These are phyloP conservation scores for Pipra filicauda DNA, from an alignment of 2,113 vertebrate species.

Conservation along the genomic window DNA sequence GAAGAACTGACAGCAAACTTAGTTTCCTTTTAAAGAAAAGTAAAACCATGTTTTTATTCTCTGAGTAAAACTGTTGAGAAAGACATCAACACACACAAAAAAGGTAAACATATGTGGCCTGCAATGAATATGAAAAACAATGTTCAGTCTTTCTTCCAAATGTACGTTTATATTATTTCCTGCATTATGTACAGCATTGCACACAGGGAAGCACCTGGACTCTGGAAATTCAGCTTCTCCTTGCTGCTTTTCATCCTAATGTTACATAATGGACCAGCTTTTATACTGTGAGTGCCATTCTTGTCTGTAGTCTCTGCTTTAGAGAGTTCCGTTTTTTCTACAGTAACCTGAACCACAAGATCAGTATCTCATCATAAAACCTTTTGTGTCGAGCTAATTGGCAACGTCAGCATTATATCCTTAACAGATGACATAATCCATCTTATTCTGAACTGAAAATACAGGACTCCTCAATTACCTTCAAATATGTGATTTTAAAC, in stretches of 20 bases:
- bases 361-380: not conserved
- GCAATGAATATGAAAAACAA: not conserved
- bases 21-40: not conserved
- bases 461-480: not conserved
- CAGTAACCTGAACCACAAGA: not conserved
- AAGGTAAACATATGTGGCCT: not conserved
- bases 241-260: not conserved
- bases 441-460: not conserved
- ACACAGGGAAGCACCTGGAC: not conserved
- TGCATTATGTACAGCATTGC: not conserved
- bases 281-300: not conserved
- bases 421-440: not conserved
- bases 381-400: not conserved
- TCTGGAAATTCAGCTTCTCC: not conserved
- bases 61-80: not conserved
- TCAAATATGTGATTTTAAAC: not conserved
- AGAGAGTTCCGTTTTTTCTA: not conserved
- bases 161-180: not conserved
- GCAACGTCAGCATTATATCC: not conserved
- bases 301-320: not conserved
- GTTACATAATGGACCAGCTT: not conserved
- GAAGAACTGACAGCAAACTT: not conserved
- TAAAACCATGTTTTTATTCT: not conserved
- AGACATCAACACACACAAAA: not conserved
- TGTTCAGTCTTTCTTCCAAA: not conserved